Percentiles rank a stretch among this genome's conserved stretches.
Conservation (phyloP, 1,140 invertebrate genomes). For the Pseudomyrmex gracilis region DNA sequence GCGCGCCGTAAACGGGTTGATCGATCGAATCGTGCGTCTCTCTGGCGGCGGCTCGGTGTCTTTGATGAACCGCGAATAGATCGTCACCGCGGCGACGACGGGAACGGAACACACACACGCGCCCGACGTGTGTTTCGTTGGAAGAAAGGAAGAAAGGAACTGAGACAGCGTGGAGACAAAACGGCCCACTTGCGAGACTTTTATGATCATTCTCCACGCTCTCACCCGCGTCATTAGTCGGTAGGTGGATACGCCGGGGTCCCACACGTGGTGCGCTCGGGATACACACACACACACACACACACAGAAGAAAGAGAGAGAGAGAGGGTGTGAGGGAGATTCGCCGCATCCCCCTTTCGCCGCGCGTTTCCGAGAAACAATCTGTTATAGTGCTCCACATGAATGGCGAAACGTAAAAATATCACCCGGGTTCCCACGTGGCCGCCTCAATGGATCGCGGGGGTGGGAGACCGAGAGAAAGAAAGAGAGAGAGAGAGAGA, state of each 20-base stretch:
- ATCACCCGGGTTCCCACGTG: slow-evolving; percentile 82
- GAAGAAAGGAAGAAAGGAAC: slow-evolving; percentile 50
- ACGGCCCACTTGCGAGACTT: slow-evolving; percentile 80
- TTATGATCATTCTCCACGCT: slow-evolving; percentile 82
- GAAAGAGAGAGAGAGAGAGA: slow-evolving; percentile 60
- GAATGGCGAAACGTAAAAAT: slow-evolving; percentile 86
- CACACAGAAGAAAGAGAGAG: not conserved
- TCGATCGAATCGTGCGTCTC: slow-evolving; percentile 59
- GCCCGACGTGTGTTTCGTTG: not conserved
- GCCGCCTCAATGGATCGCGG: slow-evolving; percentile 79
- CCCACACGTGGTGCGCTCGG: slow-evolving; percentile 69
- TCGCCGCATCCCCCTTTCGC: slow-evolving; percentile 29
- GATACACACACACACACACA: not conserved
- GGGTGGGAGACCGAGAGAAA: slow-evolving; percentile 59
- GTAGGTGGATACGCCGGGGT: slow-evolving; percentile 63
- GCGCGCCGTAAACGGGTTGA: slow-evolving; percentile 19
- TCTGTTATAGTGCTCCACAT: slow-evolving; percentile 83
- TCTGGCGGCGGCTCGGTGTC: slow-evolving; percentile 53
- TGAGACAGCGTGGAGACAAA: slow-evolving; percentile 81
- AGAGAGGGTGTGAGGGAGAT: slow-evolving; percentile 23
- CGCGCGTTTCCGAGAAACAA: slow-evolving; percentile 83
- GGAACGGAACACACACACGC: slow-evolving; percentile 24
- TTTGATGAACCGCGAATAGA: slow-evolving; percentile 70
- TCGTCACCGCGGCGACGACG: slow-evolving; percentile 53
- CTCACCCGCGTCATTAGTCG: slow-evolving; percentile 73